phyloP scores from a whole-genome alignment of 2,797 vertebrate genomes.

The Periparus ater region DNA sequence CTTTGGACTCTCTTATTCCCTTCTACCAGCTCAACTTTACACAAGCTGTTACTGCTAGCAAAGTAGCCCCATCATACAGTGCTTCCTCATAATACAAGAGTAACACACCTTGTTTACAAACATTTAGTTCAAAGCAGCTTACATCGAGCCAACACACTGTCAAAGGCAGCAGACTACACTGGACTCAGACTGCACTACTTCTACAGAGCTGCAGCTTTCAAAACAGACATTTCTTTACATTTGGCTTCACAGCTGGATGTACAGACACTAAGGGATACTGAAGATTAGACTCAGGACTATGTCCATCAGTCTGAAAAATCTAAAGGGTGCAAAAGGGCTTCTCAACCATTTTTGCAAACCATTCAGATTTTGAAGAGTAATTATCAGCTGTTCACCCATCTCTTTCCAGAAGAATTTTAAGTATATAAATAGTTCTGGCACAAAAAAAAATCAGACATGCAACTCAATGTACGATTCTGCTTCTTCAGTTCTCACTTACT shows the following conservation, averaged over 20 bases:
- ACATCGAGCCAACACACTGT: not conserved
- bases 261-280: not conserved
- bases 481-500: not conserved
- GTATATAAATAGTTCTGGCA: not conserved
- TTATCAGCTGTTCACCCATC: not conserved
- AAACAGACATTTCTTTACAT: not conserved
- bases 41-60: not conserved
- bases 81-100: not conserved
- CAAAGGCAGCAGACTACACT: fast-evolving
- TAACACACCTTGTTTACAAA: not conserved
- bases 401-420: not conserved
- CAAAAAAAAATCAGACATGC: not conserved
- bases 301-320: not conserved
- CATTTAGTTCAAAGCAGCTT: not conserved
- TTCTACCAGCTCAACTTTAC: not conserved
- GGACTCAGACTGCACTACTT: not conserved
- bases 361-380: not conserved
- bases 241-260: not conserved
- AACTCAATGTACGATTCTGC: not conserved
- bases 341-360: not conserved
- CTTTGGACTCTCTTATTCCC: not conserved
- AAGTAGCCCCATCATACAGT: not conserved
- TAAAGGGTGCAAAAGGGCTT: not conserved
- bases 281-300: not conserved
- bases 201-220: not conserved